Evolutionary conservation across 2,888 invertebrate species (phyloP).

Genomic region (Platycnemis pennipes): DNA sequence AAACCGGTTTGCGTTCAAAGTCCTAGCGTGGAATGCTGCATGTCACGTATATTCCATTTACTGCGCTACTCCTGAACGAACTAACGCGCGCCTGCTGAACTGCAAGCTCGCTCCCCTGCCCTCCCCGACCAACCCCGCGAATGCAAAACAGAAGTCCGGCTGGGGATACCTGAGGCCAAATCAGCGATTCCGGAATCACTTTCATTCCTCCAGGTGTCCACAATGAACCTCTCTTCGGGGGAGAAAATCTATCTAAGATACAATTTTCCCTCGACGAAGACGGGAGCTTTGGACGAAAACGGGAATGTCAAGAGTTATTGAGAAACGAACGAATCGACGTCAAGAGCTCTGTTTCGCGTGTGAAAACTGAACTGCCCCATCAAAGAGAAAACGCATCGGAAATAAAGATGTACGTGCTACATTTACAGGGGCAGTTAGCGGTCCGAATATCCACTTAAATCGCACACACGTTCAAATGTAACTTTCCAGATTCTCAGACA

Average conservation of each 20-base stretch:
- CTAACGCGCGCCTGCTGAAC: too few relatives aligned
- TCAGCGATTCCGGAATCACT: not conserved
- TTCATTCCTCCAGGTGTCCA: not conserved
- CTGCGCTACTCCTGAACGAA: not conserved
- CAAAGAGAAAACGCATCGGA: not conserved
- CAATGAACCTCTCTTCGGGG: not conserved
- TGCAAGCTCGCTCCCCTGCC: too few relatives aligned
- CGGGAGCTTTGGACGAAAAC: not conserved
- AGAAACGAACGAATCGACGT: not conserved
- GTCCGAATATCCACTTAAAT: too few relatives aligned
- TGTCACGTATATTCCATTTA: not conserved
- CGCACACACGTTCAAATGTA: too few relatives aligned
- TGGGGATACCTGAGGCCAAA: too few relatives aligned
- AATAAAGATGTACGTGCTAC: not conserved
- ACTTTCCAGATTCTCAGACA: too few relatives aligned
- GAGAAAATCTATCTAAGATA: not conserved
- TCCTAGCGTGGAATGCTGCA: not conserved
- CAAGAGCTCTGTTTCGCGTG: not conserved
- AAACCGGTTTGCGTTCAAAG: constrained; percentile 14
- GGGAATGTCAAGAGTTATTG: not conserved
- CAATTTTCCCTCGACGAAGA: not conserved
- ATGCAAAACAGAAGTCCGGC: too few relatives aligned
- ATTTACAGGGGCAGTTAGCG: too few relatives aligned
- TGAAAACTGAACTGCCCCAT: not conserved
- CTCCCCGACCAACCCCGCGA: too few relatives aligned